Percentiles rank a stretch among this genome's conserved stretches.
phyloP scores from a whole-genome alignment of 2,113 vertebrate species.

The Oryzias woworae region DNA sequence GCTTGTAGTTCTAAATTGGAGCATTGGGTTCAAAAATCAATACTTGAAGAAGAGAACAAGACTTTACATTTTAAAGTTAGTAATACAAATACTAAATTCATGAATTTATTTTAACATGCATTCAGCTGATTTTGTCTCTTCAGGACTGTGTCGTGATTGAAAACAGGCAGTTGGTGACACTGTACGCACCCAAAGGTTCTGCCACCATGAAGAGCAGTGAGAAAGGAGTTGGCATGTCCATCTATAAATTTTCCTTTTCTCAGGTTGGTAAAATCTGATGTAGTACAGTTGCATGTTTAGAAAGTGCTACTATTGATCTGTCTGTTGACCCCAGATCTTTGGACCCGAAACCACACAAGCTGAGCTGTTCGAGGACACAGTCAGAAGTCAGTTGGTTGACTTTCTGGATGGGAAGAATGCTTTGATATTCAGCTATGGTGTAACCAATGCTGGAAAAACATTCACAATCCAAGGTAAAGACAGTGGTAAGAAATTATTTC shows the following conservation, averaged over 20 bases:
- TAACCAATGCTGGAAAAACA: constrained; percentile 91
- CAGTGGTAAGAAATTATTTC: accelerated
- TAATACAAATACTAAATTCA: too few species aligned
- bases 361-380: constrained; percentile 82
- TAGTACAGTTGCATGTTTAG: background rate
- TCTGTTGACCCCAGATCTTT: constrained; percentile 79
- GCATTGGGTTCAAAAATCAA: too few species aligned
- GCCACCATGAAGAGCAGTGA: constrained; percentile 84
- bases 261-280: constrained; percentile 63
- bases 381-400: constrained; percentile 76
- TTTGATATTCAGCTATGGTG: constrained; percentile 88
- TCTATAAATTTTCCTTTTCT: constrained; percentile 86
- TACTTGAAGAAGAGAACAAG: too few species aligned
- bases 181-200: constrained; percentile 86
- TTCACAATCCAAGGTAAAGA: constrained; percentile 87
- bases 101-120: background rate
- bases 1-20: too few species aligned
- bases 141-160: constrained; percentile 85
- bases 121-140: background rate
- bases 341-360: constrained; percentile 80
- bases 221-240: constrained; percentile 79
- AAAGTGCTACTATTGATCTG: too few species aligned
- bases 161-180: constrained; percentile 74
- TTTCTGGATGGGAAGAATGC: constrained; percentile 82
- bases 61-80: too few species aligned